Evolutionary conservation across 1,140 invertebrate genomes (phyloP).

Genomic region (Spodoptera litura): DNA sequence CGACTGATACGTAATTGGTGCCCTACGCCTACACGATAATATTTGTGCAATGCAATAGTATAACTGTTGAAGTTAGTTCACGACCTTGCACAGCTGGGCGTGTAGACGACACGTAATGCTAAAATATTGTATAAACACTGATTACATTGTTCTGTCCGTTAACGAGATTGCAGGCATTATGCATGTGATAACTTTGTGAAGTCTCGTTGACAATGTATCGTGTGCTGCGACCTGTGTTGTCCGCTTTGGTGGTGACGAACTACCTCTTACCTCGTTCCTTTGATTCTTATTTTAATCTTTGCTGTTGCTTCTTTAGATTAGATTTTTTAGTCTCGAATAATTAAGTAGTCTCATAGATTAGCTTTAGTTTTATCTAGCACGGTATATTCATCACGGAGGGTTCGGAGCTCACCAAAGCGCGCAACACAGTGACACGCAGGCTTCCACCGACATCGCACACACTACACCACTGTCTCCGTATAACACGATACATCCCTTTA

Average conservation of each 20-base stretch:
- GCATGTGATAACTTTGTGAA: slow-evolving; percentile 72
- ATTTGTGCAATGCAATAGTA: slow-evolving; percentile 66
- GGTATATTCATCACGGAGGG: background rate
- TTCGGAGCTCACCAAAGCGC: slow-evolving; percentile 45
- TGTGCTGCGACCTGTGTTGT: slow-evolving; percentile 50
- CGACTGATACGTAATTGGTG: slow-evolving; percentile 55
- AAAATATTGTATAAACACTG: slow-evolving; percentile 56
- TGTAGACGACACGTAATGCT: slow-evolving; percentile 66
- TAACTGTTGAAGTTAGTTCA: slow-evolving; percentile 60
- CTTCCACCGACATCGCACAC: slow-evolving; percentile 56
- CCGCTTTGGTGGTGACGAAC: slow-evolving; percentile 42
- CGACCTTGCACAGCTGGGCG: slow-evolving; percentile 72
- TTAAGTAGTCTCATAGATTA: slow-evolving; percentile 38
- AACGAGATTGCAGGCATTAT: slow-evolving; percentile 63
- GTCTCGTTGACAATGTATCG: slow-evolving; percentile 59
- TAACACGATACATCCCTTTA: slow-evolving; percentile 81
- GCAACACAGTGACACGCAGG: slow-evolving; percentile 45
- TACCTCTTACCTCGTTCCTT: slow-evolving; percentile 12
- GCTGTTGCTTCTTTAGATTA: slow-evolving; percentile 22
- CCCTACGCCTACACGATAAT: slow-evolving; percentile 58
- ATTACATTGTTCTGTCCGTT: slow-evolving; percentile 57
- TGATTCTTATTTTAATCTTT: slow-evolving; percentile 15
- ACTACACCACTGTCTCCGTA: slow-evolving; percentile 63
- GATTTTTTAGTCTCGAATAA: slow-evolving; percentile 37
- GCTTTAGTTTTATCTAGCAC: slow-evolving; percentile 17